Base-by-base conservation (phyloP, 2,888 invertebrate genomes). In the Conus canariensis region DNA sequence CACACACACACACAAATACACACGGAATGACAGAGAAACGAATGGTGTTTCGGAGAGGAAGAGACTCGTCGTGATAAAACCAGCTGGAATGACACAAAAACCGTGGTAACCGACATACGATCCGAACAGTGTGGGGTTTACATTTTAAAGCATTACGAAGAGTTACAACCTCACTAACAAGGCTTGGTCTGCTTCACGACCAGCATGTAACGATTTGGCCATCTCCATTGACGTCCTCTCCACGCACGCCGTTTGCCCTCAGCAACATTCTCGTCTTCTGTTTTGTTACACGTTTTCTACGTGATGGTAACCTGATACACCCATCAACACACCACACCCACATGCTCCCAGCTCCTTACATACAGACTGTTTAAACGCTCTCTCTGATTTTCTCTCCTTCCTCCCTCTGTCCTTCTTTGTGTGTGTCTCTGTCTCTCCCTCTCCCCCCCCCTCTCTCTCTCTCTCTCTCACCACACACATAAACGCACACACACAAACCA, bases 391-490 rank as follows among this genome's bases (percentile, higher is more conserved):
- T 70, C 70, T 70, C 7, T 70, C 70, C 22, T 16, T 70, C 70
- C 70, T 70, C 70, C 19, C 70, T 70, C 70, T 70, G 19, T 70
- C 70, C 7, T 19, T 70, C 70, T 70, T 19, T 70, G 19, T 83
- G 25, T 83, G 25, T 83, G 25, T 83, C 83, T 83, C 83, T 83
- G 25, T 83, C 70, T 64, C 25, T 30, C 70, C 74, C 56, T 25
- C 58, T 88, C 45, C 77, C 45, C 77, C 70, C 77, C 67, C 25
- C 12, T 67, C 70, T 25, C 74, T 88, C 74, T 77, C 74, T 88
- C 67, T 70, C 67, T 88, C 83, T 83, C 83, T 83, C 45, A 45
- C 45, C 45, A 45, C 45, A 45, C 45, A 45, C 45, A 45, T 3
- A 45, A 1, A 4, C 45, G 4, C 45, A 45, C 45, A 4, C 45